Base-by-base conservation (phyloP, 2,888 invertebrate species). In the Tetheella fluctuosa region DNA sequence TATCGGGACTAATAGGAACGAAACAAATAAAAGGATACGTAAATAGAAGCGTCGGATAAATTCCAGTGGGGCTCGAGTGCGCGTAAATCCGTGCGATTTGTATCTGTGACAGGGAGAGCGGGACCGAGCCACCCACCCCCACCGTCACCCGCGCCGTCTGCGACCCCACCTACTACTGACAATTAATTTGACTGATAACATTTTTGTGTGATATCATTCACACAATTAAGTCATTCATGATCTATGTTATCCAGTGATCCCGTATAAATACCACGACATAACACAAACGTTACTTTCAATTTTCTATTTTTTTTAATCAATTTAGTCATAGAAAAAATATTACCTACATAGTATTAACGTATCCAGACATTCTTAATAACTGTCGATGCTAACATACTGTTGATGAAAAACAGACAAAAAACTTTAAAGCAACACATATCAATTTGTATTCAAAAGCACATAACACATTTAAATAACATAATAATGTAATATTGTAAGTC, bases 81-180 rank as follows among this genome's bases (percentile, higher is more conserved):
- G 90, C 91, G 91, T 92, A 93, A 93, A 93, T 93, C 93, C 93
- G 88, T 86, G 89, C 93, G 93, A 93, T 93, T 93, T 93, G 93
- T 93, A 92, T 93, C 93, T 86, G 89, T 90, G 92, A 91, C 93
- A 91, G 88, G 88, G 86, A 77, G 85, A 81, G 81, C 80, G 83
- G 82, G 70, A 64, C 65, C 65, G 65, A 63, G 60, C 64, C 63
- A 69, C 61, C 59, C 52, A 67, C 61, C 68, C 57, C 69, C 63
- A 63, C 73, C 69, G 63, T 70, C 62, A 70, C 57, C 63, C 48
- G 20, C 48, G 10, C 48, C 48, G 48, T 54, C 59, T 70, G 64
- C 66, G 42, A 58, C 53, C 69, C 59, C 70, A 69, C 73, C 76
- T 76, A 73, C 20, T 77, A 82, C 83, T 79, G 75, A 85, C 90